phyloP scores from a whole-genome alignment of 2,113 vertebrate genomes.

The Chiloscyllium plagiosum region DNA sequence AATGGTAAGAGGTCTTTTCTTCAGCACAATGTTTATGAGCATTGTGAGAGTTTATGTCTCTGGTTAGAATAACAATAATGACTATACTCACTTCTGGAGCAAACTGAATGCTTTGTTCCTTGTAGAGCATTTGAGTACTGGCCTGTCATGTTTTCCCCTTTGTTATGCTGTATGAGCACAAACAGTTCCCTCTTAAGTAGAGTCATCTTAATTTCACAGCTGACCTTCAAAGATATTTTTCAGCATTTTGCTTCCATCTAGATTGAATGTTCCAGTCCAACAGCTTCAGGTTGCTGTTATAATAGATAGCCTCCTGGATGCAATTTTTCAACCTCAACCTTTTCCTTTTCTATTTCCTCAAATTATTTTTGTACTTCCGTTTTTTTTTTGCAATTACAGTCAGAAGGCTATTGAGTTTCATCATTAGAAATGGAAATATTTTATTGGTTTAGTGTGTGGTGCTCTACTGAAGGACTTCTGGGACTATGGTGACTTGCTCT shows the following conservation, averaged over 20 bases:
- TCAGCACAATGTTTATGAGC: background rate
- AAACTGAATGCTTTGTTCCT: constrained; percentile 14
- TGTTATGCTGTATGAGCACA: background rate
- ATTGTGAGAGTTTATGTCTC: background rate
- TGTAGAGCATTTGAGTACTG: background rate
- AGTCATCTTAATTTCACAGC: constrained; percentile 28
- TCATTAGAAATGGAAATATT: background rate
- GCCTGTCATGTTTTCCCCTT: constrained; percentile 12
- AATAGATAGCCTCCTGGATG: background rate
- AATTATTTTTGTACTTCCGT: background rate
- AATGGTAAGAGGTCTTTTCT: background rate
- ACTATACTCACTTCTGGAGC: background rate
- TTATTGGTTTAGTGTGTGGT: background rate
- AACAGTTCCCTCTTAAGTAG: background rate
- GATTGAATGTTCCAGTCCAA: constrained; percentile 9
- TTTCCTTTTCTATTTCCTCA: background rate
- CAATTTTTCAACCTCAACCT: background rate
- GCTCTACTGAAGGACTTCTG: background rate
- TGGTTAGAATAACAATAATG: background rate
- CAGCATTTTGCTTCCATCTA: background rate
- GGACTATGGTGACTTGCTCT: too few species aligned
- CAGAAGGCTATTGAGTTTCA: background rate
- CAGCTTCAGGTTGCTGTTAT: background rate
- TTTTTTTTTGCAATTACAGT: background rate
- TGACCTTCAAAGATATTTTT: constrained; percentile 34